Percentiles rank a stretch among this genome's conserved stretches.
These are phyloP conservation scores for Oryzias javanicus DNA, from an alignment of 2,113 vertebrate species.

Conservation along the genomic window DNA sequence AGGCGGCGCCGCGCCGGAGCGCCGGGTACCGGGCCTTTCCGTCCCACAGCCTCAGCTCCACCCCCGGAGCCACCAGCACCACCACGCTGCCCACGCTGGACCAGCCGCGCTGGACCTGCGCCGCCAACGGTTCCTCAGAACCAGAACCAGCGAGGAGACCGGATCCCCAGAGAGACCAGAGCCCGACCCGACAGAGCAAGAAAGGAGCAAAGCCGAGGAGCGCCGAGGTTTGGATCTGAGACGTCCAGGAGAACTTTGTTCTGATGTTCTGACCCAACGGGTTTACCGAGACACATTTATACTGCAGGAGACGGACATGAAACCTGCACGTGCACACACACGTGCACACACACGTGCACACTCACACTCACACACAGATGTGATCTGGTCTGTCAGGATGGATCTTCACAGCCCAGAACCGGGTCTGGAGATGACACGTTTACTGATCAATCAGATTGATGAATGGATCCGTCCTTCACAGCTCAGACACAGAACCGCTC, in stretches of 20 bases:
- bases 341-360: too few relatives aligned
- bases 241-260: neutral
- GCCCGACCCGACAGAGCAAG: slow-evolving; percentile 44
- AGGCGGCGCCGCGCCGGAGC: slow-evolving; percentile 31
- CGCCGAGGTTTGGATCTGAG: slow-evolving; percentile 74
- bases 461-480: too few relatives aligned
- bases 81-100: slow-evolving; percentile 70
- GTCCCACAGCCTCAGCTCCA: slow-evolving; percentile 42
- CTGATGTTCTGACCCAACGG: neutral
- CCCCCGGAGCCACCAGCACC: slow-evolving; percentile 44
- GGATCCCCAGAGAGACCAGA: slow-evolving; percentile 29
- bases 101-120: slow-evolving; percentile 67
- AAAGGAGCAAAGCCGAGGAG: slow-evolving; percentile 57
- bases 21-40: slow-evolving; percentile 55
- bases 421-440: too few relatives aligned
- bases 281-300: too few relatives aligned
- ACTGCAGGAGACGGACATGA: too few relatives aligned
- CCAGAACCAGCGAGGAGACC: slow-evolving; percentile 14
- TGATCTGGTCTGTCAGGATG: too few relatives aligned
- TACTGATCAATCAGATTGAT: too few relatives aligned
- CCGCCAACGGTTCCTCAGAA: slow-evolving; percentile 20
- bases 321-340: too few relatives aligned
- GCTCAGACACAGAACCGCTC: too few relatives aligned
- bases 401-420: too few relatives aligned
- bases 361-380: too few relatives aligned